Base-by-base conservation (phyloP, 2,113 vertebrate species). In the Calyptommatus sinebrachiatus region DNA sequence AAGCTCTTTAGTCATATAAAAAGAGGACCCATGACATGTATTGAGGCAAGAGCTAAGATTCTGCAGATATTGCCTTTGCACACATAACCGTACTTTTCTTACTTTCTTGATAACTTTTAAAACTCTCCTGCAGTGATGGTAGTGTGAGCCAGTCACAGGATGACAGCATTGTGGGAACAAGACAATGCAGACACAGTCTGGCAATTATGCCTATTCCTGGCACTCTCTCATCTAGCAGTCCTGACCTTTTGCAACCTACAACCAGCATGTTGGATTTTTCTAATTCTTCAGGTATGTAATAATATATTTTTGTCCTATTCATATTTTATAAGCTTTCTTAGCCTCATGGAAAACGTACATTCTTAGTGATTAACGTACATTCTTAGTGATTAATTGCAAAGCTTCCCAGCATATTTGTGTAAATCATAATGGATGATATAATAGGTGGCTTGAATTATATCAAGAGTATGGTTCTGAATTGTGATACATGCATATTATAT, bases 131-230 rank as follows among this genome's bases (percentile, higher is more conserved):
- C 91, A 99, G 98, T 31, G 98, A 99, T 8, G 96, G 96, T 1
- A 95, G 96, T 2, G 92, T 99, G 89, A 96, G 95, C 88, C 98
- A 99, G 81, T 98, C 97, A 0, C 98, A 99, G 91, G 98, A 99
- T 26, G 98, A 99, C 95, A 99, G 97, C 91, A 96, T 99, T 2
- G 97, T 99, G 83, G 98, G 97, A 2, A 99, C 97, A 0, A 97
- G 97, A 81, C 97, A 99, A 92, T 98, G 96, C 84, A 90, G 98
- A 0, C 97, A 98, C 94, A 99, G 98, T 84, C 94, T 99, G 89
- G 97, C 97, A 81, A 97, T 99, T 87, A 97, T 99, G 98, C 98
- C 98, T 31, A 96, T 99, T 74, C 97, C 97, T 0, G 97, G 97
- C 21, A 97, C 96, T 1, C 96, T 99, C 21, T 99, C 97, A 0